Conservation (phyloP, 2,888 invertebrate genomes). For the Eugnorisma glareosa region DNA sequence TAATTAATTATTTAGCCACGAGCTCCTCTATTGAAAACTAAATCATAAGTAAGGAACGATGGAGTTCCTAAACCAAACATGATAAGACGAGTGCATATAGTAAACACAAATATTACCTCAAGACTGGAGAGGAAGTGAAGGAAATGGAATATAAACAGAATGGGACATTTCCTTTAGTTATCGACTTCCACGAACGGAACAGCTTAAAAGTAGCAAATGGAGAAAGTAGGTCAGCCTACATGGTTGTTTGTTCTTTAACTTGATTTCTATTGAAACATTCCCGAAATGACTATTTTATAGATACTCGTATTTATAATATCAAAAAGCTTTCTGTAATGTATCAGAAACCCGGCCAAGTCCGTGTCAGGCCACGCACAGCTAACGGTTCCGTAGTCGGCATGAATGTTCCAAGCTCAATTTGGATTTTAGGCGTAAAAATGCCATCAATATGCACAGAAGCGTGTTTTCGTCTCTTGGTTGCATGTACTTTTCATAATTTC, state of each 20-base stretch:
- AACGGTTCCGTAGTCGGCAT: background rate
- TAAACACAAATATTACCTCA: slow-evolving; percentile 45
- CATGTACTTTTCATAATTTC: background rate
- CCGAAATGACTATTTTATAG: background rate
- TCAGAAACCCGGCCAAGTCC: background rate
- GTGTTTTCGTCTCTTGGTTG: background rate
- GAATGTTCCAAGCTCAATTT: background rate
- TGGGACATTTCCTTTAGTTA: slow-evolving; percentile 42
- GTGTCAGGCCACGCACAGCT: background rate
- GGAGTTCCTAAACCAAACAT: no score
- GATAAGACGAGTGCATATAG: slow-evolving; percentile 30
- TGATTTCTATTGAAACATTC: background rate
- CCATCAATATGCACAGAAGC: background rate
- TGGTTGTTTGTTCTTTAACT: slow-evolving; percentile 10
- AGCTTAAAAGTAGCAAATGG: slow-evolving; percentile 3
- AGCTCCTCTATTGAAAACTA: slow-evolving; percentile 3
- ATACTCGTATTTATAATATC: background rate
- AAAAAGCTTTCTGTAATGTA: background rate
- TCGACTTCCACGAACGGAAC: slow-evolving; percentile 26
- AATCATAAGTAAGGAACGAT: slow-evolving; percentile 5
- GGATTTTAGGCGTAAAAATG: background rate
- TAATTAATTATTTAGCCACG: no score
- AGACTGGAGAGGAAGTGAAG: slow-evolving; percentile 31
- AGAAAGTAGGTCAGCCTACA: slow-evolving; percentile 26
- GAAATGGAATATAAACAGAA: slow-evolving; percentile 57